Percentiles rank a stretch among this genome's conserved stretches.
Conservation (phyloP, 2,888 invertebrate species). For the Ennomos quercinarius region DNA sequence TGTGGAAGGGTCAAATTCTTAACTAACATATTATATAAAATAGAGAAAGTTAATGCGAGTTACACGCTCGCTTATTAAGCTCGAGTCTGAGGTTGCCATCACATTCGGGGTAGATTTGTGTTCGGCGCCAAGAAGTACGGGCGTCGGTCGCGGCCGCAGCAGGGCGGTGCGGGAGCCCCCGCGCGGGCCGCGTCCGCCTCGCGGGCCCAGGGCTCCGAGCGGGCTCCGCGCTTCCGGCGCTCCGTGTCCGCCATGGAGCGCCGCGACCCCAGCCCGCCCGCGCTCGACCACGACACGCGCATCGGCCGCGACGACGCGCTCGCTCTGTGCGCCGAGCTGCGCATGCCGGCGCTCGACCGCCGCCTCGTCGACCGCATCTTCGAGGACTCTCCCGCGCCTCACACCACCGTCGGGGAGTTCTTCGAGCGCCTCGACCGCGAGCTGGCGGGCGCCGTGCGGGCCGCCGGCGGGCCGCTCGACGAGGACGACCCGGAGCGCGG, state of each 20-base stretch:
- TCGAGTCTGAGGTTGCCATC: too few species aligned
- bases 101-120: slow-evolving; percentile 67
- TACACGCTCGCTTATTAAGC: too few species aligned
- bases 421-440: slow-evolving; percentile 71
- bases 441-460: slow-evolving; percentile 60
- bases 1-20: too few species aligned
- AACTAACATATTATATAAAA: too few species aligned
- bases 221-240: slow-evolving; percentile 54
- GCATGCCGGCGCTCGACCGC: slow-evolving; percentile 70
- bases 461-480: slow-evolving; percentile 49
- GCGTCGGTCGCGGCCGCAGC: slow-evolving; percentile 88
- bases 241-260: slow-evolving; percentile 67
- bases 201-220: slow-evolving; percentile 48
- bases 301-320: slow-evolving; percentile 68
- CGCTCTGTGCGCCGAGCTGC: slow-evolving; percentile 67
- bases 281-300: slow-evolving; percentile 66
- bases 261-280: slow-evolving; percentile 38
- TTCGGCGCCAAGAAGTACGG: slow-evolving; percentile 92
- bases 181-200: slow-evolving; percentile 68
- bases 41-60: too few species aligned
- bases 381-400: slow-evolving; percentile 54
- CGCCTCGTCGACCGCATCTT: slow-evolving; percentile 68
- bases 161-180: slow-evolving; percentile 45
- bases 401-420: slow-evolving; percentile 77
- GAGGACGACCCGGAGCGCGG: slow-evolving; percentile 47